Base-by-base conservation (phyloP, 37 sponge, comb jelly and placozoan species). In the Mnemiopsis leidyi region DNA sequence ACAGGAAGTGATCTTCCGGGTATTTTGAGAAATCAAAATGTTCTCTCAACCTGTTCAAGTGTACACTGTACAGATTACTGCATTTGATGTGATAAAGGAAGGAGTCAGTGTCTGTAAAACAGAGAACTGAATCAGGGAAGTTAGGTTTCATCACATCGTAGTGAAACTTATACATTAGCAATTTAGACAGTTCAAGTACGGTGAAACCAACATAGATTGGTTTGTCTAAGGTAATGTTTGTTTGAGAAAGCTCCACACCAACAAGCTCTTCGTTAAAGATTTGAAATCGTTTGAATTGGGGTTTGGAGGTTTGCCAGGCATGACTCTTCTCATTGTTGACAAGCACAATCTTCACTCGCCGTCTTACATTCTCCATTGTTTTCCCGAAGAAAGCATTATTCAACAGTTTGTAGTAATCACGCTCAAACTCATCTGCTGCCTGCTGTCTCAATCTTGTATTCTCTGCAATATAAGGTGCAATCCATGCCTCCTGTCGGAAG, bases 201-300 rank as follows among this genome's bases (percentile, higher is more conserved):
- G 93, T 69, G 38, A 92, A 69, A 32, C 93, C 93, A 7, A 92
- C 93, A 69, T 92, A 92, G 36, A 92, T 69, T 32, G 93, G 93
- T 23, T 92, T 92, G 69, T 92, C 30, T 2, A 92, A 69, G 32
- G 24, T n/a, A 69, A 92, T 32, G 36, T 0, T 30, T 5, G 35
- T 69, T 36, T 38, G 21, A 7, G 71, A 23, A 9, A 69, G 3
- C 35, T 92, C 93, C 25, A 68, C 93, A 7, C 71, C 93, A 1
- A 92, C 71, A 0, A 92, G 39, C 28, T 92, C 23, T 30, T 92
- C 38, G 33, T 92, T 69, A 69, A 92, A 92, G 28, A 69, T 32
- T 34, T 34, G 33, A 24, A 69, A 92, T 38, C 93, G 20, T 23
- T 69, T 69, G n/a, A 69, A 92, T 13, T 69, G 18, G 32, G 93